These are phyloP conservation scores for Nephrocerus scutellatus DNA, from an alignment of 2,888 invertebrate species.

Conservation along the genomic window DNA sequence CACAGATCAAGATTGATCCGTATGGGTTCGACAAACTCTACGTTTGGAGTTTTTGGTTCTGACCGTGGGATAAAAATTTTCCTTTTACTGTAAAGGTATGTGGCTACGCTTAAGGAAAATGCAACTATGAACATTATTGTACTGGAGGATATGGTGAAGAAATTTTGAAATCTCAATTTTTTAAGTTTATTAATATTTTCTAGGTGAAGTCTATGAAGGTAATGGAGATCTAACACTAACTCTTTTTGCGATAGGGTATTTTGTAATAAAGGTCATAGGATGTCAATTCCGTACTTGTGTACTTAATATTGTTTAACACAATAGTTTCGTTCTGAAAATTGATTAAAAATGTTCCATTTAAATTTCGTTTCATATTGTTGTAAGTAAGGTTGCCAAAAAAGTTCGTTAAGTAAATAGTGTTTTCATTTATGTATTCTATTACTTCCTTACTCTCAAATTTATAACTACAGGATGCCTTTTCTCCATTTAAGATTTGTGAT, in stretches of 20 bases:
- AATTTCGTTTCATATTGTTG: conserved; percentile 3
- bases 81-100: background rate
- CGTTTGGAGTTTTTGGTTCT: too few species aligned
- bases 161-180: background rate
- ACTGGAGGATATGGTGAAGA: conserved; percentile 4
- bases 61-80: conserved; percentile 5
- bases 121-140: conserved; percentile 1
- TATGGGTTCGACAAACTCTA: too few species aligned
- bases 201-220: conserved; percentile 1
- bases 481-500: conserved; percentile 5
- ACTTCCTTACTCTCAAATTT: too few species aligned
- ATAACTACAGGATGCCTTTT: too few species aligned
- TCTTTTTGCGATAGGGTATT: conserved; percentile 2
- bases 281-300: conserved; percentile 8
- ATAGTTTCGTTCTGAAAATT: conserved; percentile 8
- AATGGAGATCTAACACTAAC: conserved; percentile 9
- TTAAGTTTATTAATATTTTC: conserved; percentile 2
- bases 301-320: conserved; percentile 1
- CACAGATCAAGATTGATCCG: conserved; percentile 9
- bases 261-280: conserved; percentile 7
- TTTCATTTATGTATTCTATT: too few species aligned
- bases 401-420: too few species aligned
- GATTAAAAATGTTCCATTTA: conserved; percentile 11
- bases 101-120: conserved; percentile 1
- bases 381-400: too few species aligned